Evolutionary conservation across 2,888 invertebrate species (phyloP), one percentile per base, ranked within the genome.

Genomic region (Cecidostiba fungosa): DNA sequence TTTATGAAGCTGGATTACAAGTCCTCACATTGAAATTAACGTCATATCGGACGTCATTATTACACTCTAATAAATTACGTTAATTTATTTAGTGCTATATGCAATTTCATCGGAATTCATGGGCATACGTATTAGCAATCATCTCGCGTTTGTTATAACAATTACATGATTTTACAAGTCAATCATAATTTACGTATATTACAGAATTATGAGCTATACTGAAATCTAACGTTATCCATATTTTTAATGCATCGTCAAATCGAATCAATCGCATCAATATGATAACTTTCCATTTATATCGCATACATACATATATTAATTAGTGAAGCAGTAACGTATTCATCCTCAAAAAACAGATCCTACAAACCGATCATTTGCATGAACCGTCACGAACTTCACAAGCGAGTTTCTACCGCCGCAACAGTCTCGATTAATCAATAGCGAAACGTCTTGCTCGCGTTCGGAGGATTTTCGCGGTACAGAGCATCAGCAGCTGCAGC

Each of bases 341-440:
- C 43, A 16, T 19, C 19, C 19, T 50, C 19, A 16, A 50, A 50
- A 50, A 50, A 50, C 4, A 4, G 50, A 16, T 50, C 19, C 19
- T 10, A n/a, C 6, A 59, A 59, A n/a, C 54, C 23, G 19, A 59
- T 59, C 8, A 59, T 59, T 59, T 23, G 3, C 54, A n/a, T 19
- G n/a, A n/a, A n/a, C 54, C n/a, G 19, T 59, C 8, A 6, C 19
- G 0, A 5, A n/a, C 19, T 59, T n/a, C 54, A 19, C 19, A 6
- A 8, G 54, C 54, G n/a, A 23, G 23, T 59, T 23, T 54, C n/a
- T 16, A 1, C 1, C 16, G 0, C 19, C 5, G 5, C 62, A 70
- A 36, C 36, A 39, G 29, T 32, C 29, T 76, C 76, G 36, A 77
- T 83, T 72, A 72, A 83, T 83, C 50, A 77, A 77, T 74, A 23